Base-by-base conservation (phyloP, 2,113 vertebrate genomes). In the Pseudopipra pipra region DNA sequence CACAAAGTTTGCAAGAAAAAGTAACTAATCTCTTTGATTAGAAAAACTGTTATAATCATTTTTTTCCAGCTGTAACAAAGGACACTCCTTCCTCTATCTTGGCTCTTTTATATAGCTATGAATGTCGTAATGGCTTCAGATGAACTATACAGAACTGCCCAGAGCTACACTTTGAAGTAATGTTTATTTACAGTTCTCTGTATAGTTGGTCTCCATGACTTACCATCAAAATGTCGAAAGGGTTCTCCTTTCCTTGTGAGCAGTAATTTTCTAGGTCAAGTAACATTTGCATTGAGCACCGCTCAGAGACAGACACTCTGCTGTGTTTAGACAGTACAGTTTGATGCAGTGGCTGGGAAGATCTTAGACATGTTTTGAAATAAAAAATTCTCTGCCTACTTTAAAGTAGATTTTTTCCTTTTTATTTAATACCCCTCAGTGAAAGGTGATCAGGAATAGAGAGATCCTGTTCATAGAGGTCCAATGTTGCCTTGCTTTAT, bases 221-320 rank as follows among this genome's bases (percentile, higher is more conserved):
- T 96, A 92, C 68, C 90, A 88, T 92, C 83, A 93, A 85, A 86
- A 94, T 88, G 83, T 73, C 4, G 8, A 59, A 65, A 89, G 52
- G 76, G 28, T 82, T 96, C 79, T 96, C 76, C 71, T 87, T 68
- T 90, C 52, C 88, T 93, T 58, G 70, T 75, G 86, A 94, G 79
- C 68, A 87, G 85, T 70, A 66, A 86, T 96, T 96, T 96, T 96
- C 96, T 95, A 94, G 85, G 92, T 93, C 95, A 94, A 90, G 90
- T 68, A 92, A 93, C 54, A 88, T 89, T 96, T 90, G 90, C 83
- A 89, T 47, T 52, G 76, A 94, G 88, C 79, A 52, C 28, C 74
- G 68, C 79, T 93, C 63, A 51, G 82, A 90, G 79, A 80, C 65
- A 90, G 75, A 51, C 63, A 67, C 35, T 54, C 79, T 74, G 79